Evolutionary conservation across 2,888 invertebrate species (phyloP).

Genomic region (Habrosyne pyritoides): DNA sequence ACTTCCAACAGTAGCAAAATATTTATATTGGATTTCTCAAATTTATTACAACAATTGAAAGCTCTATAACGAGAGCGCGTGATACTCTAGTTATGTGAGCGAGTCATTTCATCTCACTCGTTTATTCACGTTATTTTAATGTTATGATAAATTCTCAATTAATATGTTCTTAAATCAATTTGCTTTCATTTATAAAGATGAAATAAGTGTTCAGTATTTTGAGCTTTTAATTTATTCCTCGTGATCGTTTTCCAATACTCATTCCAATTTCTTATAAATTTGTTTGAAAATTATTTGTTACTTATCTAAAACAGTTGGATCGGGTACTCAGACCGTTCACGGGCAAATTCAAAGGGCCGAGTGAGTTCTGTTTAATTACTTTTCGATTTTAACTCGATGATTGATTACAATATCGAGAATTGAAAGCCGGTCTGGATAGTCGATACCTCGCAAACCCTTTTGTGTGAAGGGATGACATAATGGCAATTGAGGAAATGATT

Average conservation of each 20-base stretch:
- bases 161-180: too few species aligned
- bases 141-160: too few species aligned
- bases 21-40: too few species aligned
- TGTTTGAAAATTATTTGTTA: neutral
- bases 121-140: neutral
- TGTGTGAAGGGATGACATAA: neutral
- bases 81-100: neutral
- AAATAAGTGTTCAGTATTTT: neutral
- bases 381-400: constrained; percentile 40
- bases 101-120: neutral
- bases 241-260: constrained; percentile 2
- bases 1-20: too few species aligned
- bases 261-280: constrained; percentile 3
- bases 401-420: constrained; percentile 35
- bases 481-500: constrained; percentile 1
- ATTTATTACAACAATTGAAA: neutral
- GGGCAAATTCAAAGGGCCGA: neutral
- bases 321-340: neutral
- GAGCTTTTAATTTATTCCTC: neutral
- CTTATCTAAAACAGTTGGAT: constrained; percentile 4
- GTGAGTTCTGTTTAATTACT: constrained; percentile 38
- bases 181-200: too few species aligned
- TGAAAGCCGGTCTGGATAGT: neutral
- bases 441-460: constrained; percentile 5
- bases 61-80: neutral